Base-by-base conservation (phyloP, 2,888 invertebrate species). In the Lycaena phlaeas region DNA sequence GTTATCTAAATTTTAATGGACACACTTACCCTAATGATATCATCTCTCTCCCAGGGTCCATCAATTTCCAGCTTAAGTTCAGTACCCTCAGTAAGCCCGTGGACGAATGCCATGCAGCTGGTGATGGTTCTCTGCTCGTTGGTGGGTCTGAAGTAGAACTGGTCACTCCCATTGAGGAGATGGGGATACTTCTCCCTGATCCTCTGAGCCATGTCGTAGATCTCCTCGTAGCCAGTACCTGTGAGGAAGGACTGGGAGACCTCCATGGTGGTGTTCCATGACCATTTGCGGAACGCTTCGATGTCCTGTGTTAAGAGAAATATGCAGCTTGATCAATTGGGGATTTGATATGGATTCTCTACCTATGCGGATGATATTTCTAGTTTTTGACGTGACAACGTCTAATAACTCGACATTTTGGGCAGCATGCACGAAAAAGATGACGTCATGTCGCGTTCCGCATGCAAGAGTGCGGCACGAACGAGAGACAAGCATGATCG, bases 281-380 rank as follows among this genome's bases (percentile, higher is more conserved):
- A 72, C 90, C 91, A 92, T 46, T 81, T 78, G 54, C 82, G 85
- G 28, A 94, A 71, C 44, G 87, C 79, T 31, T 89, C 86, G 25
- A 91, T 74, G 61, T 94, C 94, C 59, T 87, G 74, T 0, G 42
- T 48, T n/a, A n/a, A n/a, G n/a, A n/a, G n/a, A n/a, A n/a, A n/a
- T n/a, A n/a, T n/a, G n/a, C n/a, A n/a, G n/a, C n/a, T n/a, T n/a
- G n/a, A n/a, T n/a, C n/a, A n/a, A n/a, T n/a, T n/a, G n/a, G n/a
- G n/a, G n/a, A n/a, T n/a, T n/a, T n/a, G n/a, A n/a, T n/a, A n/a
- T n/a, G n/a, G n/a, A n/a, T n/a, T n/a, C n/a, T n/a, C n/a, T n/a
- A n/a, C n/a, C n/a, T n/a, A n/a, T n/a, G n/a, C n/a, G n/a, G n/a
- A n/a, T n/a, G n/a, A n/a, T n/a, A n/a, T n/a, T n/a, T n/a, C n/a